Evolutionary conservation across 2,888 invertebrate species (phyloP).

Genomic region (Thysanoteuthis rhombus): DNA sequence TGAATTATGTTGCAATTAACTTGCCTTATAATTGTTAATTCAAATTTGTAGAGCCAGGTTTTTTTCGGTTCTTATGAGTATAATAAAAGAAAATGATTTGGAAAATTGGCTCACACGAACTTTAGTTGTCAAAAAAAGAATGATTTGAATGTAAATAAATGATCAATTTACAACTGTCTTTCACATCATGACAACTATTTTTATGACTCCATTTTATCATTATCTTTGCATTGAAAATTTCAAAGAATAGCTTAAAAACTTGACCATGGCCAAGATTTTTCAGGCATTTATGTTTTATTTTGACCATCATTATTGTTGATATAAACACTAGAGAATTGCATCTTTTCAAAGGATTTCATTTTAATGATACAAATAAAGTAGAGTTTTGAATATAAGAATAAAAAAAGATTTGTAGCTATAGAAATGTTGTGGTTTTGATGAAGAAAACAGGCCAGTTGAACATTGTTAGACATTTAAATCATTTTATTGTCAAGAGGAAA

Average conservation of each 20-base stretch:
- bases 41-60: background rate
- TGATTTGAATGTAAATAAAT: background rate
- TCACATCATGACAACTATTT: background rate
- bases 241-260: background rate
- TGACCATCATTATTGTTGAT: background rate
- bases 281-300: background rate
- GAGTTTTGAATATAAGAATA: background rate
- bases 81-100: background rate
- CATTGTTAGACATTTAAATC: background rate
- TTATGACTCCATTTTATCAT: background rate
- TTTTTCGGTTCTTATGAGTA: background rate
- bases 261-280: background rate
- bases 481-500: background rate
- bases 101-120: background rate
- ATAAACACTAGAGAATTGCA: background rate
- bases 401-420: background rate
- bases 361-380: background rate
- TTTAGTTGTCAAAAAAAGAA: background rate
- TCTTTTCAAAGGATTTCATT: constrained; percentile 12
- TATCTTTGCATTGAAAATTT: background rate
- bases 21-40: background rate
- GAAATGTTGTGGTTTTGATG: background rate
- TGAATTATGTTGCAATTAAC: background rate
- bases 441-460: constrained; percentile 12
- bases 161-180: background rate